phyloP scores from a whole-genome alignment of 2,888 invertebrate species.

The Phortica okadai region DNA sequence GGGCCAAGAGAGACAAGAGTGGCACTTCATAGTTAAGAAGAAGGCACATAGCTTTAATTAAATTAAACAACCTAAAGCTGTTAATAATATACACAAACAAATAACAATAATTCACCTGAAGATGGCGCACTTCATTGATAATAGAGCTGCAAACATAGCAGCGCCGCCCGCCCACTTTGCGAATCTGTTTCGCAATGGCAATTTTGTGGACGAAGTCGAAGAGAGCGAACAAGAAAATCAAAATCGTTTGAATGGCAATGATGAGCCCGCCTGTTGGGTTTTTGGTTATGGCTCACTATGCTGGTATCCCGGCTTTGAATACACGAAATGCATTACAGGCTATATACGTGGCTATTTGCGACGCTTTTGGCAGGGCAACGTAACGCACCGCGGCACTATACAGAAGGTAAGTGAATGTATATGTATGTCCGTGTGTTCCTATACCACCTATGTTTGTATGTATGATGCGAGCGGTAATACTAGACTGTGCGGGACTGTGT shows the following conservation, averaged over 20 bases:
- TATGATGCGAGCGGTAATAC: background rate
- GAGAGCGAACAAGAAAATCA: slow-evolving; percentile 47
- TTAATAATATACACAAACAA: background rate
- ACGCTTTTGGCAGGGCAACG: slow-evolving; percentile 95
- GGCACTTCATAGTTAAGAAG: background rate
- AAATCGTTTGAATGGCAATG: slow-evolving; percentile 46
- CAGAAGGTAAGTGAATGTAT: slow-evolving; percentile 80
- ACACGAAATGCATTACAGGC: slow-evolving; percentile 87
- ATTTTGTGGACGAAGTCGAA: slow-evolving; percentile 56
- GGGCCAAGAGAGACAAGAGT: background rate
- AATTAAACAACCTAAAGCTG: background rate
- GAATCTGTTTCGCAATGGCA: slow-evolving; percentile 67
- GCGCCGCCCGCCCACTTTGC: slow-evolving; percentile 68
- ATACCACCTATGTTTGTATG: too few species aligned
- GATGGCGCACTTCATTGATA: slow-evolving; percentile 57
- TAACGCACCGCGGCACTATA: slow-evolving; percentile 86
- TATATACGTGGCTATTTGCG: slow-evolving; percentile 85
- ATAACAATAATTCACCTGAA: slow-evolving; percentile 6
- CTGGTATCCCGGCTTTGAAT: slow-evolving; percentile 96
- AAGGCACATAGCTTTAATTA: slow-evolving; percentile 14
- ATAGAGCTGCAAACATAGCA: slow-evolving; percentile 37
- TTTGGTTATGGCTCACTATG: slow-evolving; percentile 97
- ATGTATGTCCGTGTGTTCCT: too few species aligned
- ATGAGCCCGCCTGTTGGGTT: slow-evolving; percentile 81
- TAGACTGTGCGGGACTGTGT: background rate